phyloP scores from a whole-genome alignment of 2,113 vertebrate species.

The Myiagra hebetior region DNA sequence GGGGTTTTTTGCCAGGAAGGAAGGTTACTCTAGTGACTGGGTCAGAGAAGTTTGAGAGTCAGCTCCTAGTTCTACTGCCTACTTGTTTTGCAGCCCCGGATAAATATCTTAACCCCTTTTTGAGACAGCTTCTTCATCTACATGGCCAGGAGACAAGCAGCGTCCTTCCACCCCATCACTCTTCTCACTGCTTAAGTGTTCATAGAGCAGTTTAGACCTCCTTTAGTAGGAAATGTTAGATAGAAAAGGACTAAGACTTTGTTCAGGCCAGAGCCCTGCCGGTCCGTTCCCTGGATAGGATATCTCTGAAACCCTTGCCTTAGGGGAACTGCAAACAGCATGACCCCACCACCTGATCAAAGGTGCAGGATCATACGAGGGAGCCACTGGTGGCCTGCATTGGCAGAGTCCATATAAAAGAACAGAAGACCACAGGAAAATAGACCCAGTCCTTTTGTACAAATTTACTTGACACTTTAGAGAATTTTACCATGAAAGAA shows the following conservation, averaged over 20 bases:
- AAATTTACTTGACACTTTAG: background rate
- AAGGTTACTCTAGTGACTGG: background rate
- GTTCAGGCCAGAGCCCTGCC: background rate
- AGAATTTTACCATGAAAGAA: background rate
- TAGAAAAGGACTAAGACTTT: background rate
- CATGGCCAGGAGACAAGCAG: background rate
- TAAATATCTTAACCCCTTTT: background rate
- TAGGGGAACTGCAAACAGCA: background rate
- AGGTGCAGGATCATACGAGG: background rate
- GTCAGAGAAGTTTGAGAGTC: background rate
- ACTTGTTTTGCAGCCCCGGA: background rate
- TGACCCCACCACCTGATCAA: fast-evolving
- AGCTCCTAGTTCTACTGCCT: background rate
- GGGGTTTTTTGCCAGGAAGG: background rate
- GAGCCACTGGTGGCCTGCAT: background rate
- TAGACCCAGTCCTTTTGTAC: background rate
- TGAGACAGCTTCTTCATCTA: background rate
- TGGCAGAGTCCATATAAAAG: fast-evolving
- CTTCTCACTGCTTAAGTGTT: background rate
- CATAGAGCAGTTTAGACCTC: background rate
- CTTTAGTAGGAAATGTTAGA: background rate
- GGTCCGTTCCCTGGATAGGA: background rate
- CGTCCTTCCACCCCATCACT: background rate
- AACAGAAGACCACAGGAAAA: background rate
- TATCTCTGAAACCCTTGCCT: background rate